These are phyloP conservation scores for Apodemia hepburni DNA, from an alignment of 2,888 invertebrate species.

Conservation along the genomic window DNA sequence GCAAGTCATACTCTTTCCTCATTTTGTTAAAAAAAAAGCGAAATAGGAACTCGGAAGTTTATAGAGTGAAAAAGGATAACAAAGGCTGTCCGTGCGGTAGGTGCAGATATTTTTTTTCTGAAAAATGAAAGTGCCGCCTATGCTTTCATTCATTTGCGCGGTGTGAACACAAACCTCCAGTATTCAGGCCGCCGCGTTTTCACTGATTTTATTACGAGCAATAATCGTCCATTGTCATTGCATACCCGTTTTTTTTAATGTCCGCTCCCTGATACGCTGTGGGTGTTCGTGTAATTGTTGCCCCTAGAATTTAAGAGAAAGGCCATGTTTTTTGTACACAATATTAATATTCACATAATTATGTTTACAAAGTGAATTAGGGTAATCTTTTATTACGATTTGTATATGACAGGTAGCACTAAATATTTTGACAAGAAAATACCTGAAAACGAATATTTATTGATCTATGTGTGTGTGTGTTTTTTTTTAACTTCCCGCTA, in stretches of 20 bases:
- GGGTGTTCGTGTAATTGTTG: slow-evolving; percentile 43
- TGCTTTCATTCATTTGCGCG: slow-evolving; percentile 47
- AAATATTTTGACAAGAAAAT: too few species aligned
- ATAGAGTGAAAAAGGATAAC: slow-evolving; percentile 3
- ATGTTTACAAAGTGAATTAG: background rate
- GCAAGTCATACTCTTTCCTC: too few species aligned
- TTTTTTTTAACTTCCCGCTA: too few species aligned
- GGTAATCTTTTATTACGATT: too few species aligned
- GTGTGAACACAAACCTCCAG: slow-evolving; percentile 39
- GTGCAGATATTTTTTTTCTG: slow-evolving; percentile 13
- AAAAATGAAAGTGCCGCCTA: slow-evolving; percentile 52
- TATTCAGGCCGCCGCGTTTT: slow-evolving; percentile 27
- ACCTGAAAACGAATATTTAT: too few species aligned
- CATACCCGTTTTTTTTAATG: slow-evolving; percentile 42
- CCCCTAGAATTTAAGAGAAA: background rate
- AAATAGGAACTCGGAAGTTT: slow-evolving; percentile 11
- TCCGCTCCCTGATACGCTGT: slow-evolving; percentile 55
- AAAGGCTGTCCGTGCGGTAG: slow-evolving; percentile 20
- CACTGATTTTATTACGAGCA: slow-evolving; percentile 48
- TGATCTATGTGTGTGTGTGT: too few species aligned
- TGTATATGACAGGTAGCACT: too few species aligned
- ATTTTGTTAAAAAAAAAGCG: background rate
- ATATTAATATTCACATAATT: background rate
- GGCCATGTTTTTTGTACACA: background rate
- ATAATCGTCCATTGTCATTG: slow-evolving; percentile 56